A percentile compares a stretch with the other conserved stretches of the same genome.
phyloP scores from a whole-genome alignment of 2,113 vertebrate genomes.

The Heterocephalus glaber region DNA sequence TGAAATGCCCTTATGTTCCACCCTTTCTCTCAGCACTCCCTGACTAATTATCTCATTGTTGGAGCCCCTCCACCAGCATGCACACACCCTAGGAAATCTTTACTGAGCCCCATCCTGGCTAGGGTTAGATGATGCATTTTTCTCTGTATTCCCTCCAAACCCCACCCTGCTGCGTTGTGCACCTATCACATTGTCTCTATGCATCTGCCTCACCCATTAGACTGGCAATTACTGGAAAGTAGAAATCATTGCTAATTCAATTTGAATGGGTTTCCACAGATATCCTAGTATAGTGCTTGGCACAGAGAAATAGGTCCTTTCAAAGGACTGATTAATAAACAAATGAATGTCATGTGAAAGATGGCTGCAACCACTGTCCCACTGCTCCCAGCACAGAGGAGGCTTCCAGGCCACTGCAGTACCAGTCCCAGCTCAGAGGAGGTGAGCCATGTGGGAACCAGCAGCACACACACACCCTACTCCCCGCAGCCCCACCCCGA shows the following conservation, averaged over 20 bases:
- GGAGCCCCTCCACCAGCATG: neutral
- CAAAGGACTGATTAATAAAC: neutral
- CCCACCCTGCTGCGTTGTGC: neutral
- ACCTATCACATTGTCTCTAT: neutral
- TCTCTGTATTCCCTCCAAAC: neutral
- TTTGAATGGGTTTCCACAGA: neutral
- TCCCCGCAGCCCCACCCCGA: too few relatives aligned
- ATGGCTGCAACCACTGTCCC: too few relatives aligned
- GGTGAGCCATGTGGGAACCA: too few relatives aligned
- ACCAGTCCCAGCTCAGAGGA: too few relatives aligned
- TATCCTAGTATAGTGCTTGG: neutral
- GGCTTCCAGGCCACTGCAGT: too few relatives aligned
- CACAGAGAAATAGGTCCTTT: neutral
- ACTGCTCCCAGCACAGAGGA: too few relatives aligned
- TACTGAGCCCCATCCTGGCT: neutral
- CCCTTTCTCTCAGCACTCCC: neutral
- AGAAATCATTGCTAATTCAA: neutral
- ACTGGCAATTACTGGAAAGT: neutral
- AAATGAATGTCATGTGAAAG: neutral
- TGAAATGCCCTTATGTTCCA: neutral
- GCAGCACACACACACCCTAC: too few relatives aligned
- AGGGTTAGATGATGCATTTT: neutral
- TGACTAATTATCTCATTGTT: neutral
- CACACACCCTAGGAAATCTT: neutral
- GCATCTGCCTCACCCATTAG: neutral